A percentile compares a stretch with the other conserved stretches of the same genome.
phyloP scores from a whole-genome alignment of 2,797 vertebrate species.

The Cichlasoma orientale region DNA sequence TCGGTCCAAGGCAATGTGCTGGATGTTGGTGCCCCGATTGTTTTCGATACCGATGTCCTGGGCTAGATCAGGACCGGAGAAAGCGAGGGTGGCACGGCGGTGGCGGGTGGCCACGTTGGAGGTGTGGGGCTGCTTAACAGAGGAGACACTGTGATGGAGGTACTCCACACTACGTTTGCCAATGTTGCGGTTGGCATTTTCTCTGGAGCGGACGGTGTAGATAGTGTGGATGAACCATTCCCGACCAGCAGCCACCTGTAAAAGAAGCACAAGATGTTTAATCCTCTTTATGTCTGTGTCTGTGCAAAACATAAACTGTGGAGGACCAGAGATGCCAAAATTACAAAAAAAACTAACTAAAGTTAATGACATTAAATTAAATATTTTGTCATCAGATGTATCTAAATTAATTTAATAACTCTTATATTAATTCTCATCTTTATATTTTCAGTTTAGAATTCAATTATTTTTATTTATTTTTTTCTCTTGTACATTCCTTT shows the following conservation, averaged over 20 bases:
- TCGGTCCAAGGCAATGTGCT: conserved; percentile 78
- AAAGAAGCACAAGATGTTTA: neutral
- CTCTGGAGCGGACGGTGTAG: conserved; percentile 79
- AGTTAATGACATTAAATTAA: neutral
- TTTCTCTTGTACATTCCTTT: neutral
- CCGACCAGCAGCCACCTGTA: conserved; percentile 83
- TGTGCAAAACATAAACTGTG: fast-evolving
- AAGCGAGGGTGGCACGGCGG: conserved; percentile 58
- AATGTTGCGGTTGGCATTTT: conserved; percentile 80
- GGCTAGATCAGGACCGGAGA: conserved; percentile 28
- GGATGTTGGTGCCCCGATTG: conserved; percentile 83
- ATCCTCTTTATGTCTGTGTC: neutral
- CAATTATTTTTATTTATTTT: neutral
- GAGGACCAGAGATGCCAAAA: neutral
- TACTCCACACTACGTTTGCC: conserved; percentile 83
- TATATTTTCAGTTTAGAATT: neutral
- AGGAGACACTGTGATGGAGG: conserved; percentile 71
- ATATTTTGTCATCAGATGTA: neutral
- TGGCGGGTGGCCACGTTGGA: conserved; percentile 33
- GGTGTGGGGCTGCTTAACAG: conserved; percentile 33
- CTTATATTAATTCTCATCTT: neutral
- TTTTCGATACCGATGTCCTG: conserved; percentile 78
- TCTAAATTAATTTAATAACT: neutral
- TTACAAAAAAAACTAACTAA: fast-evolving
- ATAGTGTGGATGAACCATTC: conserved; percentile 86